phyloP scores from a whole-genome alignment of 1,140 invertebrate species.

The Sminthurides bifidus region DNA sequence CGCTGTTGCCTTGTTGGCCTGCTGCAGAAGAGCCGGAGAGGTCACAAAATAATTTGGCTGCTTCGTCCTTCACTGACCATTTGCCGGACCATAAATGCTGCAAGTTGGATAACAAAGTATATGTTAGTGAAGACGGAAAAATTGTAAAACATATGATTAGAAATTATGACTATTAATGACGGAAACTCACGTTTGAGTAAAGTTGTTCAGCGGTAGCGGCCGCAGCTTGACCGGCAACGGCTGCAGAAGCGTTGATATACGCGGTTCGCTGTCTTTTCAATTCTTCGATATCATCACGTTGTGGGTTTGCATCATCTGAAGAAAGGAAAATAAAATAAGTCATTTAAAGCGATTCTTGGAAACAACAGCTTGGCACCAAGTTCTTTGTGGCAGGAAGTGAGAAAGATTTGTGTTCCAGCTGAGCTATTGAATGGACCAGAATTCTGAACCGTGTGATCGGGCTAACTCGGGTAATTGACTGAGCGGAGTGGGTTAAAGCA shows the following conservation, averaged over 20 bases:
- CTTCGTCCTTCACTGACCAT: slow-evolving; percentile 30
- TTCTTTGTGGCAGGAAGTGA: too few relatives aligned
- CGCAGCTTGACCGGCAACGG: background rate
- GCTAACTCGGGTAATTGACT: too few relatives aligned
- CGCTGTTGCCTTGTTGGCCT: slow-evolving; percentile 8
- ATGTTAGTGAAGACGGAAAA: background rate
- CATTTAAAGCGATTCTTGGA: too few relatives aligned
- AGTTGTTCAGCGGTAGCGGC: slow-evolving; percentile 15
- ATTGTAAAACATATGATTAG: background rate
- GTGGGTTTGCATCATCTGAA: slow-evolving; percentile 10
- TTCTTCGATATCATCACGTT: slow-evolving; percentile 18
- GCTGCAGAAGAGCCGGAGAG: too few relatives aligned
- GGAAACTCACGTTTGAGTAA: slow-evolving; percentile 16
- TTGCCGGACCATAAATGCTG: slow-evolving; percentile 20
- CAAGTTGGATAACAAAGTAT: background rate
- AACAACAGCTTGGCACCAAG: too few relatives aligned
- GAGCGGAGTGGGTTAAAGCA: too few relatives aligned
- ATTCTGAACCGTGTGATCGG: too few relatives aligned
- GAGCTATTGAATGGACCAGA: too few relatives aligned
- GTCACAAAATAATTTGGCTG: slow-evolving; percentile 23
- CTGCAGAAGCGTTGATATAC: slow-evolving; percentile 2
- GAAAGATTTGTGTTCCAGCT: too few relatives aligned
- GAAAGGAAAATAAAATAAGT: too few relatives aligned
- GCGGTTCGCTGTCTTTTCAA: slow-evolving; percentile 19
- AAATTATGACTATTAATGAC: background rate